phyloP scores from a whole-genome alignment of 2,113 vertebrate genomes.

The Halcyon malimbica region DNA sequence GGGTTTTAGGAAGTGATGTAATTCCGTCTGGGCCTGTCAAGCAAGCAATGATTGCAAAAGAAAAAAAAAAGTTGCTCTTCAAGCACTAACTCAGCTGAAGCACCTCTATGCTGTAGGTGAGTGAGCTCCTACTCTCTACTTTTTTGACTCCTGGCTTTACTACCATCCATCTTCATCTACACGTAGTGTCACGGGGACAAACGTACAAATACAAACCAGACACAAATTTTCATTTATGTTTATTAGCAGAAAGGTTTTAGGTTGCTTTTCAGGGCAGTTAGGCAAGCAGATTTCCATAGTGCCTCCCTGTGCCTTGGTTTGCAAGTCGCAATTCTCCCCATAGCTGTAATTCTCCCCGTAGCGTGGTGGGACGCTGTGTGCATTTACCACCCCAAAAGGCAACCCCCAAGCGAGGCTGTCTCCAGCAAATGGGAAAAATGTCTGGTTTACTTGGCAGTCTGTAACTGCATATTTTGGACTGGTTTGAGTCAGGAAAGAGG shows the following conservation, averaged over 20 bases:
- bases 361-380: fast-evolving
- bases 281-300: not conserved
- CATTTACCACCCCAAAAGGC: not conserved
- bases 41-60: constrained; percentile 80
- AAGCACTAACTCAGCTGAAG: constrained; percentile 36
- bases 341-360: fast-evolving
- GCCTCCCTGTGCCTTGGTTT: not conserved
- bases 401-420: not conserved
- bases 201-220: not conserved
- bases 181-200: not conserved
- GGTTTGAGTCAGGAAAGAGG: not conserved
- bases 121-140: not conserved
- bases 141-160: not conserved
- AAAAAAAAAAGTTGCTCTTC: constrained; percentile 47
- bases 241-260: not conserved
- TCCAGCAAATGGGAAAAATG: not conserved
- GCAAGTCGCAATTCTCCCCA: not conserved
- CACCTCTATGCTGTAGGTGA: not conserved
- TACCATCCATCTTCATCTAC: not conserved
- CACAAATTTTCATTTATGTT: not conserved
- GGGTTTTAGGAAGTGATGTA: constrained; percentile 91
- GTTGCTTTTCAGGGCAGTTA: not conserved
- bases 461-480: not conserved
- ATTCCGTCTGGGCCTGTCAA: constrained; percentile 86
- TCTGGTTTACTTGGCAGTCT: not conserved